Base-by-base conservation (phyloP, 2,888 invertebrate species). In the Parnassius smintheus region DNA sequence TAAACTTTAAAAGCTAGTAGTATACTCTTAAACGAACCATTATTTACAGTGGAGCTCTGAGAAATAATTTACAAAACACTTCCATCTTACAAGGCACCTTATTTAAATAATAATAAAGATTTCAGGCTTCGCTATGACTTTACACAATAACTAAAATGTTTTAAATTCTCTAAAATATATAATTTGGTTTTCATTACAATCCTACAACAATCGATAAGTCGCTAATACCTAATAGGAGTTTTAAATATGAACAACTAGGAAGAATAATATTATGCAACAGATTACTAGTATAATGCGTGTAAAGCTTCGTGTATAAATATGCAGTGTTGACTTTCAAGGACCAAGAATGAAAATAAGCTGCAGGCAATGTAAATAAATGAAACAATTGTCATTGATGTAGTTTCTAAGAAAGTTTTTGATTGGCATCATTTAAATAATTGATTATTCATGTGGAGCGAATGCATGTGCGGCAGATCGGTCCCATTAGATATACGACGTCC, bases 181-280 rank as follows among this genome's bases (percentile, higher is more conserved):
- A 90, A 89, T 91, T 91, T 91, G 91, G 91, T 90, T 86, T 90
- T 87, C 85, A 87, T 88, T 89, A 89, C 81, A 88, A 86, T 85
- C 83, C 87, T 91, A 91, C 85, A 89, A 88, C 87, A 91, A 88
- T 85, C 81, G 86, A 86, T 83, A 85, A 81, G 81, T 85, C 82
- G 80, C 87, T 91, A 89, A 85, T 78, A 89, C 81, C 89, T 90
- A 90, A 87, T 90, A 91, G 90, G 90, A 90, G 83, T 85, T 88
- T 89, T 87, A 88, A 88, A 90, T 89, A 89, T 85, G 85, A 89
- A 86, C 87, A 91, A 88, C 85, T 90, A 88, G 80, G 85, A 87
- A 85, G 85, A 89, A 91, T 88, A 90, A 89, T 84, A 90, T 89
- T 88, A 91, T 86, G 86, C 84, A 91, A 91, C 91, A 90, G 88